Percentiles rank a stretch among this genome's conserved stretches.
These are phyloP conservation scores for Bursaphelenchus mucronatus DNA, from an alignment of 1,140 invertebrate genomes.

Conservation along the genomic window DNA sequence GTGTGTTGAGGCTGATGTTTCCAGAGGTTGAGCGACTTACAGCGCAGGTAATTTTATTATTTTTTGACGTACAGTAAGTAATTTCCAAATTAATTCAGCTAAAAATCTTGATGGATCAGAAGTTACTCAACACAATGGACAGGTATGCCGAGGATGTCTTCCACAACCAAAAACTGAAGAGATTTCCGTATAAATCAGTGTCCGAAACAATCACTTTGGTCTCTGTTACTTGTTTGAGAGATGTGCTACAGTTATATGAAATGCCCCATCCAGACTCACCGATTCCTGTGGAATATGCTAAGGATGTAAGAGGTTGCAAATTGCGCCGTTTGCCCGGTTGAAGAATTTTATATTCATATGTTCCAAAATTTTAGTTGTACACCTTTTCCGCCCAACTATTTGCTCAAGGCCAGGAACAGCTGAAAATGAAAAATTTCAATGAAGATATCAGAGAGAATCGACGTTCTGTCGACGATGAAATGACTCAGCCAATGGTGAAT, in stretches of 20 bases:
- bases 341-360: not conserved
- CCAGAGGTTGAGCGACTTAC: conserved; percentile 35
- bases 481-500: conserved; percentile 68
- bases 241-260: conserved; percentile 72
- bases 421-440: conserved; percentile 62
- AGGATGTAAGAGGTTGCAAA: conserved; percentile 23
- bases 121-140: conserved; percentile 34
- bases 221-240: conserved; percentile 81
- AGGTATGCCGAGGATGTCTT: conserved; percentile 39
- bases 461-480: conserved; percentile 67
- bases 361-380: conserved; percentile 66
- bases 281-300: not conserved
- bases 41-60: conserved; percentile 25
- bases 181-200: conserved; percentile 82
- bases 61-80: conserved; percentile 23
- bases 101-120: conserved; percentile 37
- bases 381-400: conserved; percentile 82
- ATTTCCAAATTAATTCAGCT: conserved; percentile 34
- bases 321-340: no score
- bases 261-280: conserved; percentile 14
- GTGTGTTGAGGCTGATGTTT: conserved; percentile 20
- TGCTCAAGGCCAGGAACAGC: conserved; percentile 82
- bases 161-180: conserved; percentile 65
- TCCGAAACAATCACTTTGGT: conserved; percentile 90
- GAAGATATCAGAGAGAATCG: conserved; percentile 34